Percentiles rank a stretch among this genome's conserved stretches.
phyloP scores from a whole-genome alignment of 2,797 vertebrate genomes.

The Rhabdomys pumilio region DNA sequence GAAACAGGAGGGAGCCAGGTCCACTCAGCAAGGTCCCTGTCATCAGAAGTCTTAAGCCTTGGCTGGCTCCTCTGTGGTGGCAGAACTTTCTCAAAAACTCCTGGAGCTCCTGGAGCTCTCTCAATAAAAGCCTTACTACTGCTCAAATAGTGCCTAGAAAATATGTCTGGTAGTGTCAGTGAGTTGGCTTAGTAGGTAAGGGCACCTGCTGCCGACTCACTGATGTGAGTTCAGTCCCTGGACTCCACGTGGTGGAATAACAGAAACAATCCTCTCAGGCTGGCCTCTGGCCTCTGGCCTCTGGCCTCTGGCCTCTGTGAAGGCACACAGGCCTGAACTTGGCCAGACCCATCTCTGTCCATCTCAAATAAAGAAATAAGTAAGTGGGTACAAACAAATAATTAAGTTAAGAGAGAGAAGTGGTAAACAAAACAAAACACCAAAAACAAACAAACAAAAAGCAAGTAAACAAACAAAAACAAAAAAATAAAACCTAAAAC shows the following conservation, averaged over 20 bases:
- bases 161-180: background rate
- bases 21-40: background rate
- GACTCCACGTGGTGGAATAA: background rate
- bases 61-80: background rate
- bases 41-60: background rate
- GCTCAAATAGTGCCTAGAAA: slow-evolving; percentile 20
- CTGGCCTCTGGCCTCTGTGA: background rate
- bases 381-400: background rate
- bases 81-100: background rate
- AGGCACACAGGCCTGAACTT: background rate
- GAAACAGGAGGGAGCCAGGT: background rate
- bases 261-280: background rate
- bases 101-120: background rate
- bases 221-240: background rate
- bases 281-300: background rate
- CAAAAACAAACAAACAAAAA: too few species aligned
- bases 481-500: background rate
- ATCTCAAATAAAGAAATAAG: background rate
- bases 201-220: background rate
- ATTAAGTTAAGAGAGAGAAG: background rate
- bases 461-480: too few species aligned
- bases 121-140: slow-evolving; percentile 18
- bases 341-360: background rate
- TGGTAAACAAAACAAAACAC: too few species aligned
- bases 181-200: background rate